phyloP scores from a whole-genome alignment of 2,888 invertebrate genomes.

The Dorcus parallelipipedus region DNA sequence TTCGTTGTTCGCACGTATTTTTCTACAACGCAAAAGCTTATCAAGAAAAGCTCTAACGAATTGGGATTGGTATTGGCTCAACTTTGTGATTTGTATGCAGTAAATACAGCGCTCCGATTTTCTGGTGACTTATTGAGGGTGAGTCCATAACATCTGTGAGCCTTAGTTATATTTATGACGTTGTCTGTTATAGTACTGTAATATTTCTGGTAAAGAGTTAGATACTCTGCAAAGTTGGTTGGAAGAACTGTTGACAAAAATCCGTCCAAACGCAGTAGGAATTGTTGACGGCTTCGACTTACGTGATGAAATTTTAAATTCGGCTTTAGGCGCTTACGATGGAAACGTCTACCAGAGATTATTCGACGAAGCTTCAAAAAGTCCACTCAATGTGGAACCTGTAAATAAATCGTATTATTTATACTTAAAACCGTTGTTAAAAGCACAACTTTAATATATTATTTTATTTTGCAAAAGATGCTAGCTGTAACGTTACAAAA shows the following conservation, averaged over 20 bases:
- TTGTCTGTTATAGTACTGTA: slow-evolving; percentile 60
- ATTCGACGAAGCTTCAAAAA: slow-evolving; percentile 74
- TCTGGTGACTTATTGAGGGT: slow-evolving; percentile 81
- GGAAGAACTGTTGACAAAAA: slow-evolving; percentile 63
- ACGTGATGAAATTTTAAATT: slow-evolving; percentile 71
- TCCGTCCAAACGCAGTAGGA: slow-evolving; percentile 86
- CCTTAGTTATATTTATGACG: background rate
- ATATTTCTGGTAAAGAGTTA: slow-evolving; percentile 56
- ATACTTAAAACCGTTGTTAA: slow-evolving; percentile 76
- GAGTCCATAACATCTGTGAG: slow-evolving; percentile 32
- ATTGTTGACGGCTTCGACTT: slow-evolving; percentile 91
- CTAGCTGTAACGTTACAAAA: too few species aligned
- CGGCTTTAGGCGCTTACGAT: slow-evolving; percentile 77
- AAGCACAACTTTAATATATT: slow-evolving; percentile 61
- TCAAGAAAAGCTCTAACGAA: slow-evolving; percentile 55
- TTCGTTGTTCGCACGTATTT: slow-evolving; percentile 73
- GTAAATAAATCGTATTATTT: slow-evolving; percentile 73
- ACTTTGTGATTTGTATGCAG: slow-evolving; percentile 74
- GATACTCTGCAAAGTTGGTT: slow-evolving; percentile 64
- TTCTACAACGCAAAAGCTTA: slow-evolving; percentile 53
- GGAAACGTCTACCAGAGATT: slow-evolving; percentile 81
- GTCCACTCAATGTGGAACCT: slow-evolving; percentile 75
- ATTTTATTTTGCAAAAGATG: too few species aligned
- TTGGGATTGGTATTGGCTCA: slow-evolving; percentile 63
- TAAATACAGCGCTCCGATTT: slow-evolving; percentile 70